Evolutionary conservation across 2,888 invertebrate genomes (phyloP), one percentile per base, ranked within the genome.

Genomic region (Endotricha flammealis): DNA sequence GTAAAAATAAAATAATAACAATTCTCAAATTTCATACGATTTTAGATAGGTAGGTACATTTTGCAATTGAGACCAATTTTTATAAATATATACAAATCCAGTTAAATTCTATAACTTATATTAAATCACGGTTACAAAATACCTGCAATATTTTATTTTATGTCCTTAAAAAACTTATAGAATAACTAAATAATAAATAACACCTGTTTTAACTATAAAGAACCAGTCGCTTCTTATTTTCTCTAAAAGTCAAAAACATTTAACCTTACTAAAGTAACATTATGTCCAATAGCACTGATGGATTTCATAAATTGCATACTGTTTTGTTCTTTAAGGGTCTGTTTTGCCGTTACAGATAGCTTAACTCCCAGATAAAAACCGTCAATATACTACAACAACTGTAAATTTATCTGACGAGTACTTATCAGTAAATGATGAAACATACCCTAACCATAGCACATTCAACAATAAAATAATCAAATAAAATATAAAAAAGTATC

Each of bases 131-230:
- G n/a, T n/a, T n/a, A n/a, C n/a, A n/a, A 16, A 25, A 9, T 25
- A 25, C 23, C 4, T 25, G 10, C 25, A 9, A 25, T 10, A 9
- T 10, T 27, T 10, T 12, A 29, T 31, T 41, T 39, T 38, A 35
- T 33, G 24, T 35, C 50, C 44, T 55, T 48, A 48, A 48, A 34
- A 31, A 34, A 36, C 31, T 37, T 40, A 43, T 32, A 30, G 31
- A 36, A 27, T 56, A 70, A 54, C 52, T 83, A 85, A 66, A 85
- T 68, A 85, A 82, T 85, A 85, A 85, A 85, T 85, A 85, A 85
- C 85, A 81, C 68, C 67, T 64, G 55, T 55, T 48, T 62, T 63
- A 64, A 53, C 46, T 53, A 59, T 12, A 27, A 67, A 62, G 61
- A 72, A 71, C 75, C 75, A 81, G 78, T 78, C 78, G 59, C 60